Percentiles rank a stretch among this genome's conserved stretches.
phyloP scores from a whole-genome alignment of 2,113 vertebrate species.

The Ptilonorhynchus violaceus region DNA sequence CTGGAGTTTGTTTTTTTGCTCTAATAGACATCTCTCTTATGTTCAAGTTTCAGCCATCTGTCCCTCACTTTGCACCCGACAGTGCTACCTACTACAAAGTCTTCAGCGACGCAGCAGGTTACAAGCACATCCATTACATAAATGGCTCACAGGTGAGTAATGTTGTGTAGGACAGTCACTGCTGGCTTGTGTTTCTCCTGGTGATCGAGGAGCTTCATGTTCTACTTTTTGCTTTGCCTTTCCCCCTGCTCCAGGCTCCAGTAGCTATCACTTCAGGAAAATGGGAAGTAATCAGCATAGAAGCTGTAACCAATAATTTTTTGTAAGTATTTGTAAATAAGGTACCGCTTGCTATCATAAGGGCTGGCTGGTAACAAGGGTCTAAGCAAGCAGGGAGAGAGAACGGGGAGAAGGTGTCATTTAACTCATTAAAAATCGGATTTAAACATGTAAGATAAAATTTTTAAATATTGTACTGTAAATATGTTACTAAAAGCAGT shows the following conservation, averaged over 20 bases:
- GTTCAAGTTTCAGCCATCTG: slow-evolving; percentile 85
- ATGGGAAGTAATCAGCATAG: slow-evolving; percentile 79
- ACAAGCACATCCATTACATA: slow-evolving; percentile 86
- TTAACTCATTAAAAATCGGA: background rate
- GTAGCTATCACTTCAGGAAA: slow-evolving; percentile 68
- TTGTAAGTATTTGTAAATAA: slow-evolving; percentile 72
- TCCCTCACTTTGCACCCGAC: slow-evolving; percentile 84
- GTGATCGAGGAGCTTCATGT: background rate
- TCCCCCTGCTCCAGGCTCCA: background rate
- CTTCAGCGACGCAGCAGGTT: slow-evolving; percentile 82
- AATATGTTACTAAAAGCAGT: background rate
- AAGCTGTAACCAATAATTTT: slow-evolving; percentile 60
- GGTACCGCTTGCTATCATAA: background rate
- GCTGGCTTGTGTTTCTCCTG: background rate
- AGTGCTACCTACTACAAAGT: slow-evolving; percentile 86
- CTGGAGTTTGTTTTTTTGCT: background rate
- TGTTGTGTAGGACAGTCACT: background rate
- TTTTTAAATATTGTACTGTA: background rate
- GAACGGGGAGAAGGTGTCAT: background rate
- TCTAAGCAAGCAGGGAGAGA: background rate
- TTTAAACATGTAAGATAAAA: background rate
- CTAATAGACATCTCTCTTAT: slow-evolving; percentile 30
- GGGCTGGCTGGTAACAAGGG: background rate
- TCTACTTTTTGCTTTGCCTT: background rate
- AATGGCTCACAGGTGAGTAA: slow-evolving; percentile 34